Base-by-base conservation (phyloP, 2,888 invertebrate species). In the Melinaea marsaeus region DNA sequence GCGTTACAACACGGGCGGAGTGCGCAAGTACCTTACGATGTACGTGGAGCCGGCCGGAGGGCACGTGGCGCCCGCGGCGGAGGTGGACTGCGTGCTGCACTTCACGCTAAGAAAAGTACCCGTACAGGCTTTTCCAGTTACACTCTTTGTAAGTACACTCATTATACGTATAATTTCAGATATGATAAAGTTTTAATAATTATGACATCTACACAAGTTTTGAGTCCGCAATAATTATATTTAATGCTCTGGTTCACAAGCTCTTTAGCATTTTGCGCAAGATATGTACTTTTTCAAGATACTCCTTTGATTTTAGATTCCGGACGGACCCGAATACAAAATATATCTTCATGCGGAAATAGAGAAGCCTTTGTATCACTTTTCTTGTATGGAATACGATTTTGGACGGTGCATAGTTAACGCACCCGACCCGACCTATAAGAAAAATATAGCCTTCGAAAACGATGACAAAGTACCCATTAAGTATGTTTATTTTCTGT, bases 401-500 rank as follows among this genome's bases (percentile, higher is more conserved):
- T 95, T 95, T 83, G 94, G 94, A 4, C 91, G 92, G 66, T 94
- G 94, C 74, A 92, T 95, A 69, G 81, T 93, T 3, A 92, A 93
- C 74, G 87, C 90, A 4, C 87, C 88, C 9, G 86, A 85, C 47
- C 67, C 78, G 0, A 86, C 89, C 1, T 90, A 90, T 69, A 92
- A 92, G 75, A 86, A 82, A 69, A 84, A 76, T 67, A 72, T 90
- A 62, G 80, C 78, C 2, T 83, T 90, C 62, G 68, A 72, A 47
- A 90, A 89, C 63, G 79, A 84, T 47, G 89, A 89, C 63, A 78
- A 72, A 70, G 74, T 72, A 3, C 79, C 86, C 11, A 66, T 89
- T 45, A 83, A 76, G 90, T 90, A 80, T 71, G 80, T 59, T n/a
- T 2, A 11, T 5, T 13, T 7, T 48, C 2, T 13, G 6, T 48